Evolutionary conservation across 2,113 vertebrate genomes (phyloP), one percentile per base, ranked within the genome.

Genomic region (Marcusenius ussheri): DNA sequence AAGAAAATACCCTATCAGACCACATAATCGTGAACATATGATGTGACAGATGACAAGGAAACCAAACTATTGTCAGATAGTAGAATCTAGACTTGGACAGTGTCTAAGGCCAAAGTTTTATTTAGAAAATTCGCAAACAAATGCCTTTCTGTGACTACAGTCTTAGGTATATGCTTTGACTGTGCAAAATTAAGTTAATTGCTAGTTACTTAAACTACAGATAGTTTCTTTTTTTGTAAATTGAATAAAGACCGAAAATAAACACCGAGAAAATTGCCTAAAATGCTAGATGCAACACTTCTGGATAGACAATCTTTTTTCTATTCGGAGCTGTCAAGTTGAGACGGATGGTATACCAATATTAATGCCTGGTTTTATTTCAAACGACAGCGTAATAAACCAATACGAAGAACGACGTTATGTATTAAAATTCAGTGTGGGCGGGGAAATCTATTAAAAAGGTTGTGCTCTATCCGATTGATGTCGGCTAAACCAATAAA

Each of bases 401-500:
- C 87, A 87, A 89, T 62, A 56, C 58, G 35, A 74, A 77, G 90
- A 90, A 90, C 19, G n/a, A 49, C 2, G 9, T 42, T 80, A 42
- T 35, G 7, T 87, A 90, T 86, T 86, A 50, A 88, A 88, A 83
- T 88, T 62, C 17, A 83, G 90, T 85, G 88, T 88, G 86, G 80
- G 94, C 88, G 90, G 92, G 42, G 90, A 92, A 19, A n/a, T 39
- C 19, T 46, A 39, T 45, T 42, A 17, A 39, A 45, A 50, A 53
- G 42, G 13, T 5, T 42, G 74, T 47, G 5, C 15, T 53, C 89
- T 92, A 90, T 92, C 62, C 27, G 92, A 95, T 94, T 93, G 93
- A 94, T 83, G 51, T 83, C 1, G 0, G 2, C 7, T 24, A 21
- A 62, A 17, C 93, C 94, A 95, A 95, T 95, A 8, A 74, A 1